Base-by-base conservation (phyloP, 1,140 invertebrate species). In the Drosophila oshimai region DNA sequence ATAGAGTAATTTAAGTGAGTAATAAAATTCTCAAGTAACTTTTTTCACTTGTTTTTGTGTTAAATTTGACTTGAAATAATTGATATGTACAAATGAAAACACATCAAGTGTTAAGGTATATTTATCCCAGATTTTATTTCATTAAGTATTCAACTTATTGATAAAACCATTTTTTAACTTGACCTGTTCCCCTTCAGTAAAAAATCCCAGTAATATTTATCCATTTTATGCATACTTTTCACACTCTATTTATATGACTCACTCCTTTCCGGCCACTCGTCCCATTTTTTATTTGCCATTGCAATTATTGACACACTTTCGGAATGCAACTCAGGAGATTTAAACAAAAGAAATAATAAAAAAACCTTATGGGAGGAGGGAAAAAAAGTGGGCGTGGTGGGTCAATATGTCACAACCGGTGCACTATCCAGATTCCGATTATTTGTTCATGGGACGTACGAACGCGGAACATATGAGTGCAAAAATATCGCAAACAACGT, bases 221-320 rank as follows among this genome's bases (percentile, higher is more conserved):
- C 34, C 24, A 36, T 55, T 68, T 47, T 54, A 54, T 47, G 4
- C 15, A n/a, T 18, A 83, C 64, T 42, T 55, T 39, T 9, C 20
- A 39, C 34, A 50, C 42, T n/a, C 10, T 41, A 33, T 53, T 50
- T 37, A 58, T 57, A 62, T 31, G 33, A 31, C n/a, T 20, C 34
- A 39, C 24, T 15, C 6, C 45, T 5, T 15, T 50, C 22, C 28
- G 20, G 26, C 41, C 53, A 22, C 18, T 39, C 29, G 7, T 15
- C 37, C 46, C 60, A 47, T 47, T 39, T 37, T 37, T 44, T 79
- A 55, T 79, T 72, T 62, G 51, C 55, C 65, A 18, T 72, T 65
- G 72, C 73, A 80, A 86, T 87, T 86, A 87, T 86, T 86, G 81
- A 81, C 81, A 79, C 58, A 86, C 68, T 78, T 51, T 58, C 74